Percentiles rank a stretch among this genome's conserved stretches.
phyloP scores from a whole-genome alignment of 2,888 invertebrate species.

The Dynastes hyllus region DNA sequence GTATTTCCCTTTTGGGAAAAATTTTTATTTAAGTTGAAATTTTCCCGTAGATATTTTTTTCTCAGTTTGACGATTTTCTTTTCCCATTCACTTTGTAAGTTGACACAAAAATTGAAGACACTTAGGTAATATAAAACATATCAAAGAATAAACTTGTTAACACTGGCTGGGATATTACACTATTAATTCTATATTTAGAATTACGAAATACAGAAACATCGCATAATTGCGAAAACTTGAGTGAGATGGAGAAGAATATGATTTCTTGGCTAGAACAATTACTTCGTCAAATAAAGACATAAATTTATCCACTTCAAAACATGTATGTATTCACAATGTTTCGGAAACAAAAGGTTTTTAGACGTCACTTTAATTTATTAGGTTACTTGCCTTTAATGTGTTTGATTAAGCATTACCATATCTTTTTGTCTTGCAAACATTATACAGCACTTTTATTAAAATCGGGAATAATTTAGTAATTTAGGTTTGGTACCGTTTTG shows the following conservation, averaged over 20 bases:
- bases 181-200: conserved; percentile 1
- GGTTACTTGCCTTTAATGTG: background rate
- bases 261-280: background rate
- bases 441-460: background rate
- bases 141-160: too few species aligned
- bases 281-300: background rate
- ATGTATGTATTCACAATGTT: background rate
- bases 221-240: background rate
- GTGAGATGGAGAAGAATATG: background rate
- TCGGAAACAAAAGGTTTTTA: conserved; percentile 10
- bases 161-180: background rate
- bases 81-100: too few species aligned
- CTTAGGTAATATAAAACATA: too few species aligned
- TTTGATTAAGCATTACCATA: conserved; percentile 2
- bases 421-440: background rate
- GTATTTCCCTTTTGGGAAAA: too few species aligned
- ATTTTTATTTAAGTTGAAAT: too few species aligned
- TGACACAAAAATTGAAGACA: too few species aligned
- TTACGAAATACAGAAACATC: too few species aligned
- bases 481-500: too few species aligned
- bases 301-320: background rate
- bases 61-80: too few species aligned
- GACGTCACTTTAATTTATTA: background rate
- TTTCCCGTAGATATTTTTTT: too few species aligned
- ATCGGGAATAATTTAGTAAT: too few species aligned